Base-by-base conservation (phyloP, 1,140 invertebrate species). In the Solenopsis fugax region DNA sequence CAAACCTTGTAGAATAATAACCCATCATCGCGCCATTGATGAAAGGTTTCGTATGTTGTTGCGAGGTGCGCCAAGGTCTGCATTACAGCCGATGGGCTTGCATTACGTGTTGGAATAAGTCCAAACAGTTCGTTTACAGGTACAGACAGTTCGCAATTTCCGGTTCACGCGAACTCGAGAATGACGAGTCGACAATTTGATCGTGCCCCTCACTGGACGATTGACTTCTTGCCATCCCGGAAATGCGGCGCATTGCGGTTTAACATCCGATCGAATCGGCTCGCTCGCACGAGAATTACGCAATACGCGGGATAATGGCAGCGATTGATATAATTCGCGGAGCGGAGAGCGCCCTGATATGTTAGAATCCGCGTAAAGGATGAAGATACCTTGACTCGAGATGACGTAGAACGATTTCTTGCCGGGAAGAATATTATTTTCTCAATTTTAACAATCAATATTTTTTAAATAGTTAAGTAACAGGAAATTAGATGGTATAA, bases 141-240 rank as follows among this genome's bases (percentile, higher is more conserved):
- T 41, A 60, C 54, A 13, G 80, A 84, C 80, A 60, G 80, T 45
- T 73, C 41, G 80, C 80, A 84, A 84, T 84, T 73, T 84, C 80
- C 76, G 72, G 85, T 65, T 81, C 52, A 29, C 71, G 60, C 81
- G 67, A 50, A 56, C 58, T 16, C 58, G 50, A 37, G 69, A 45
- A 24, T 48, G 54, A 76, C 50, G 45, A 62, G 21, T 81, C 67
- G 48, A 65, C 80, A 75, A 84, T 73, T 88, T 87, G 72, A 78
- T 90, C 75, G 67, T 18, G 62, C 41, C 41, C 45, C 73, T 73
- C 54, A 18, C 62, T 29, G 67, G 45, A 52, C 72, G 88, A 90
- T 89, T 76, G 78, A 81, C 64, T 89, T 89, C 77, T 87, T 89
- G 65, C 85, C 77, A 18, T 58, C 62, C 12, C 84, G 88, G 89